Percentiles rank a stretch among this genome's conserved stretches.
Conservation (phyloP, 2,113 vertebrate genomes). For the Genyomyrus donnyi region DNA sequence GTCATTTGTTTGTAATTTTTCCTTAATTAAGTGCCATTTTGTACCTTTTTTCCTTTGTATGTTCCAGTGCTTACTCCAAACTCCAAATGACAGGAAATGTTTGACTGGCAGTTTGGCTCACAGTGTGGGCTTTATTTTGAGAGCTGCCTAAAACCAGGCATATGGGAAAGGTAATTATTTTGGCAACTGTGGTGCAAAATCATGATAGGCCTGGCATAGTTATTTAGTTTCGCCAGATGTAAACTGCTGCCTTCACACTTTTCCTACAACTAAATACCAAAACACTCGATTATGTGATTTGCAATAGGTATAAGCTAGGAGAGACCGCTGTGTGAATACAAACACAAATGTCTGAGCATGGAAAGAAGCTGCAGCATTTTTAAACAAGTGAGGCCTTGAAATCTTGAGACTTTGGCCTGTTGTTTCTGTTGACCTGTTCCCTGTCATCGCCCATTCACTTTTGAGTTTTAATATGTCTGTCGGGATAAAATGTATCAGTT, state of each 20-base stretch:
- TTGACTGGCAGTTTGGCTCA: not conserved
- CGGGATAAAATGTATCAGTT: not conserved
- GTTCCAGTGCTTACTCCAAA: not conserved
- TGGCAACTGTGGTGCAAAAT: conserved; percentile 39
- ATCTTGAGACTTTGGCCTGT: not conserved
- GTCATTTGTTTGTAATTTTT: not conserved
- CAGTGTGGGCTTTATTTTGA: conserved; percentile 9
- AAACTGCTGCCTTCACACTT: conserved; percentile 28
- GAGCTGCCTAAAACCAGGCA: conserved; percentile 11
- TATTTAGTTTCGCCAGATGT: conserved; percentile 9
- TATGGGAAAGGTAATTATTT: conserved; percentile 47
- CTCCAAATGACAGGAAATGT: not conserved
- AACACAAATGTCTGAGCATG: conserved; percentile 6
- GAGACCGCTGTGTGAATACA: not conserved
- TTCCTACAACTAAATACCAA: conserved; percentile 21
- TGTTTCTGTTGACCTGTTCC: not conserved
- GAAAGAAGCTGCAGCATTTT: not conserved
- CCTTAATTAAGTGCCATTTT: not conserved
- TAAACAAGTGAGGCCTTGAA: not conserved
- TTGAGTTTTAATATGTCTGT: not conserved
- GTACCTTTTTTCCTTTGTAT: not conserved
- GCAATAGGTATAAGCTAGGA: not conserved
- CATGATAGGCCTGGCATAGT: conserved; percentile 48
- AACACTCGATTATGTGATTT: conserved; percentile 23
- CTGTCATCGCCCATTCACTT: not conserved